Evolutionary conservation across 2,797 vertebrate genomes (phyloP).

Genomic region (Molothrus ater): DNA sequence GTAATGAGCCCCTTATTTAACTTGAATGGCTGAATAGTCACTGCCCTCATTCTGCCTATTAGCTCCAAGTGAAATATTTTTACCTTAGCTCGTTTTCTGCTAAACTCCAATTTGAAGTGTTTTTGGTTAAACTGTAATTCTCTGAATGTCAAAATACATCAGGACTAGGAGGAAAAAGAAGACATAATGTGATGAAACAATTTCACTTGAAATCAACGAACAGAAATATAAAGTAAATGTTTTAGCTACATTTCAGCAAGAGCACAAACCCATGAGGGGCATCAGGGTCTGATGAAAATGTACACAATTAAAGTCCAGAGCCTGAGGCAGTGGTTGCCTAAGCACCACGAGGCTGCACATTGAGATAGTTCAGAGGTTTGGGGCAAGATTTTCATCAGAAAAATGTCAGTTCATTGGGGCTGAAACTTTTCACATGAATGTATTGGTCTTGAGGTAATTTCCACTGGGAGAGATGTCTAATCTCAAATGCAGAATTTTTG

Average conservation of each 20-base stretch:
- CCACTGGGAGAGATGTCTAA: neutral
- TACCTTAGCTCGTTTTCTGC: neutral
- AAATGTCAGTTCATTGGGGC: neutral
- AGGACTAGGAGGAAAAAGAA: neutral
- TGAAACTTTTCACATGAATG: neutral
- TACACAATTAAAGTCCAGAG: constrained; percentile 15
- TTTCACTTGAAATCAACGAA: neutral
- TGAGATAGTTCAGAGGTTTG: constrained; percentile 46
- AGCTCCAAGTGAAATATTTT: neutral
- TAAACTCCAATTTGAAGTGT: neutral
- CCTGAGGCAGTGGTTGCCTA: neutral
- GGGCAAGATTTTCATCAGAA: constrained; percentile 37
- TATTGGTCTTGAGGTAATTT: neutral
- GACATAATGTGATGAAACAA: neutral
- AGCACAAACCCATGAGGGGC: neutral
- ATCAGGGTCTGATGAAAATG: neutral
- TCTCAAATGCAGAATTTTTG: neutral
- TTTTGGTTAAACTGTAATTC: neutral
- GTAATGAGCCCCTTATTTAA: neutral
- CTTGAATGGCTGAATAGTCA: neutral
- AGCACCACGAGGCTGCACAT: neutral
- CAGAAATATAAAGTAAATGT: neutral
- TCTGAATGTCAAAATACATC: constrained; percentile 5
- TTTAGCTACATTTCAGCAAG: neutral
- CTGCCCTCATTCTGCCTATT: neutral